Conservation (phyloP, 2,797 vertebrate species). For the Pagetopsis macropterus region DNA sequence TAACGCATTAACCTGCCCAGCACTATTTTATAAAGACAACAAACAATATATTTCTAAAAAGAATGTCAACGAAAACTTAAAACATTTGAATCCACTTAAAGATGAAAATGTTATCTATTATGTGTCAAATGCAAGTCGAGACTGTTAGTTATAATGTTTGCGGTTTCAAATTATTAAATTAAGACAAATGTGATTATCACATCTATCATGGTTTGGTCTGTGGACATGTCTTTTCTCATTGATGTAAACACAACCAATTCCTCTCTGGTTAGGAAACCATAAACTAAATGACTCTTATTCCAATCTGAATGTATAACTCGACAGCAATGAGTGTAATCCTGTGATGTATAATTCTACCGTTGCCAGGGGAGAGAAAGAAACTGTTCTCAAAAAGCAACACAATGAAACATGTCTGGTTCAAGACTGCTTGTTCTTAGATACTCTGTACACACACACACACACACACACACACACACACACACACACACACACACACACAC, state of each 20-base stretch:
- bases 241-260: constrained; percentile 27
- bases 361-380: constrained; percentile 23
- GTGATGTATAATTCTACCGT: constrained; percentile 28
- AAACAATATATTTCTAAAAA: too few relatives aligned
- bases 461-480: constrained; percentile 8
- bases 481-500: constrained; percentile 9
- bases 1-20: too few relatives aligned
- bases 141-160: too few relatives aligned
- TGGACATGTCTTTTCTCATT: background rate
- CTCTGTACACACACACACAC: constrained; percentile 9
- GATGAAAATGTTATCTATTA: too few relatives aligned
- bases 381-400: constrained; percentile 22
- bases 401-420: constrained; percentile 31
- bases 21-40: too few relatives aligned
- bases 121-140: too few relatives aligned
- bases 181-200: background rate
- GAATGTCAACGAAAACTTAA: too few relatives aligned
- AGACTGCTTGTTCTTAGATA: constrained; percentile 25
- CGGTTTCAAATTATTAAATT: too few relatives aligned
- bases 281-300: constrained; percentile 22
- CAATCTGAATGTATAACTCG: constrained; percentile 8
- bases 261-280: constrained; percentile 18
- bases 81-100: too few relatives aligned
- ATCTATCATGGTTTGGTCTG: constrained; percentile 3
- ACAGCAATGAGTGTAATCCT: constrained; percentile 26